Conservation (phyloP, 2,888 invertebrate genomes). For the Psylliodes chrysocephalus region DNA sequence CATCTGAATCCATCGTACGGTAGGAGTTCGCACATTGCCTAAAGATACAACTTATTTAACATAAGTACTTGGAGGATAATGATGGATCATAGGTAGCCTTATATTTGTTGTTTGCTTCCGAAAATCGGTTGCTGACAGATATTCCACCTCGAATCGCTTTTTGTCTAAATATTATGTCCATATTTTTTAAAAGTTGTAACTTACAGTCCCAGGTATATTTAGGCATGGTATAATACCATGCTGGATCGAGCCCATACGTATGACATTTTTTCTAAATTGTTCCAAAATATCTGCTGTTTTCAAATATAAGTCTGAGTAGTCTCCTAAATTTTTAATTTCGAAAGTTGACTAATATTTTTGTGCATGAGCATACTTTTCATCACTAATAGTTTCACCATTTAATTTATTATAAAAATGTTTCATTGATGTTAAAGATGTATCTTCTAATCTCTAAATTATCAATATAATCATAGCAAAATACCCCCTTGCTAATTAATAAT, state of each 20-base stretch:
- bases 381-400: conserved; percentile 38
- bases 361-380: conserved; percentile 53
- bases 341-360: conserved; percentile 51
- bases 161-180: background rate
- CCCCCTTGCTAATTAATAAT: background rate
- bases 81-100: conserved; percentile 48
- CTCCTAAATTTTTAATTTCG: conserved; percentile 47
- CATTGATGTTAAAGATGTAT: conserved; percentile 41
- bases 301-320: conserved; percentile 50
- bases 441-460: conserved; percentile 35
- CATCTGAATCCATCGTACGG: conserved; percentile 42
- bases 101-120: conserved; percentile 52
- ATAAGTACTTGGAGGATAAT: conserved; percentile 45
- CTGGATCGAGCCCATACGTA: background rate
- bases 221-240: conserved; percentile 54
- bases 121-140: background rate
- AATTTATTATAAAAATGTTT: conserved; percentile 46
- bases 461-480: conserved; percentile 49
- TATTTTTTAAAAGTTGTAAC: background rate
- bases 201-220: conserved; percentile 54
- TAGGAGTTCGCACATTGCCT: conserved; percentile 46
- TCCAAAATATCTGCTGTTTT: conserved; percentile 13
- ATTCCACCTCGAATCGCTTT: background rate
- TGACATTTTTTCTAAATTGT: background rate
- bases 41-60: conserved; percentile 45